Conservation (phyloP, 2,113 vertebrate species). For the Gallinago paraguaiae region DNA sequence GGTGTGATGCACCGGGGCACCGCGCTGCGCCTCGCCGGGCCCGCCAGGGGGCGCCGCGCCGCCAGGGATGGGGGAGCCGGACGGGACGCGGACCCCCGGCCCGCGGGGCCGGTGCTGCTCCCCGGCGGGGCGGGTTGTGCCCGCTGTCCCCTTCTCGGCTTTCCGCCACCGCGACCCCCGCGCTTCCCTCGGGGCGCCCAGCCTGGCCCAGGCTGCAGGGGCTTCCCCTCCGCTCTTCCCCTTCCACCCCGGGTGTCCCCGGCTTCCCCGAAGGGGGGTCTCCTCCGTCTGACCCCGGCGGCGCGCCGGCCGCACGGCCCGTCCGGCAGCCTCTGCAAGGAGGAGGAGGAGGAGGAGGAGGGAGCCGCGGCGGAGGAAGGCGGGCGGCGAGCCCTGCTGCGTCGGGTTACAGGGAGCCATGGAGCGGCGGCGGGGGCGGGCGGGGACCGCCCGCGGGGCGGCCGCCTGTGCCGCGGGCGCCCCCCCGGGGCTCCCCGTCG, state of each 20-base stretch:
- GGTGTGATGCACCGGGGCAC: too few relatives aligned
- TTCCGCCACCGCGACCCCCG: too few relatives aligned
- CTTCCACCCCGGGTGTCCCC: not conserved
- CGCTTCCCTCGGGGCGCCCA: not conserved
- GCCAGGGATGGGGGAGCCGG: not conserved
- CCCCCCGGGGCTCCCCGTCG: not conserved
- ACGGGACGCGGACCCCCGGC: not conserved
- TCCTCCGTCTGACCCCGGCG: not conserved
- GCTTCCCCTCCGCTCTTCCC: not conserved
- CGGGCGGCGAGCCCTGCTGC: not conserved
- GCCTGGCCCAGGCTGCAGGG: not conserved
- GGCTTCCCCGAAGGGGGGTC: not conserved
- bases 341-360: not conserved
- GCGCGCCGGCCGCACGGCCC: not conserved
- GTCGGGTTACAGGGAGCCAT: not conserved
- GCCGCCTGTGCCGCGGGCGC: not conserved
- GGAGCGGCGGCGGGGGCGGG: not conserved
- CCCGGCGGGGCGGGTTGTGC: not conserved
- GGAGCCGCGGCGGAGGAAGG: not conserved
- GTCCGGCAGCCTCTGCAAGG: not conserved
- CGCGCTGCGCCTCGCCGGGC: accelerated
- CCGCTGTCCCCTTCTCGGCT: not conserved
- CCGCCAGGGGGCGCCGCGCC: constrained; percentile 27
- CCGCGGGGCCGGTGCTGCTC: not conserved
- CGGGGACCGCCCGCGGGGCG: not conserved